A percentile compares a stretch with the other conserved stretches of the same genome.
Conservation (phyloP, 2,113 vertebrate species). For the Bettongia penicillata region DNA sequence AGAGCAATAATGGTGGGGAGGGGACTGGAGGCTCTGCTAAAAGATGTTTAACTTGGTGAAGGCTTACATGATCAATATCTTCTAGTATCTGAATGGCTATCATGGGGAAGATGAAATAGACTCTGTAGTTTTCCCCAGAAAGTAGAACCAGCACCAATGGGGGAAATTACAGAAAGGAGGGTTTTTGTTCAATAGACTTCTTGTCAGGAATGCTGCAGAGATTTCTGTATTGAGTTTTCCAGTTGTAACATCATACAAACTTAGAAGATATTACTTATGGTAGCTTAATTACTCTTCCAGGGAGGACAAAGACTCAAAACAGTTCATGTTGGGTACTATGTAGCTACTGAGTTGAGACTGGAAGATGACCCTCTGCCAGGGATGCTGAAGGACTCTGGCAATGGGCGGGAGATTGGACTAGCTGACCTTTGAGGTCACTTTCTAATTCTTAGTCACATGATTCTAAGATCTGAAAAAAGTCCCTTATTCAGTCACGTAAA, state of each 20-base stretch:
- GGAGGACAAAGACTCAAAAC: neutral
- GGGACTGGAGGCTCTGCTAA: constrained; percentile 28
- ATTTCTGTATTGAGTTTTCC: neutral
- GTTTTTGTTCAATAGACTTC: neutral
- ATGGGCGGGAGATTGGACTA: neutral
- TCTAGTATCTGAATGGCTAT: neutral
- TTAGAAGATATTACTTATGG: neutral
- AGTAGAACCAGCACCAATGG: neutral
- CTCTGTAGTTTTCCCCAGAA: neutral
- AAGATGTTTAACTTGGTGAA: neutral
- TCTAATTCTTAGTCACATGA: neutral
- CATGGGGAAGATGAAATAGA: neutral
- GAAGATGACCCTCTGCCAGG: neutral
- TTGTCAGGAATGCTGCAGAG: neutral
- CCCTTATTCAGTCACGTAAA: neutral
- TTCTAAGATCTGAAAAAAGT: neutral
- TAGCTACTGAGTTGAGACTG: neutral
- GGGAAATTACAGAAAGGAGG: neutral
- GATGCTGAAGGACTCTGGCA: neutral
- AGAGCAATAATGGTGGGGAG: neutral
- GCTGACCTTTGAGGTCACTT: neutral
- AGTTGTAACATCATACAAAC: neutral
- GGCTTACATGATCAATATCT: neutral
- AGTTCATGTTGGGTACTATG: neutral
- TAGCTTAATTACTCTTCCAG: neutral